Evolutionary conservation across 2,113 vertebrate genomes (phyloP).

Genomic region (Cisticola juncidis): DNA sequence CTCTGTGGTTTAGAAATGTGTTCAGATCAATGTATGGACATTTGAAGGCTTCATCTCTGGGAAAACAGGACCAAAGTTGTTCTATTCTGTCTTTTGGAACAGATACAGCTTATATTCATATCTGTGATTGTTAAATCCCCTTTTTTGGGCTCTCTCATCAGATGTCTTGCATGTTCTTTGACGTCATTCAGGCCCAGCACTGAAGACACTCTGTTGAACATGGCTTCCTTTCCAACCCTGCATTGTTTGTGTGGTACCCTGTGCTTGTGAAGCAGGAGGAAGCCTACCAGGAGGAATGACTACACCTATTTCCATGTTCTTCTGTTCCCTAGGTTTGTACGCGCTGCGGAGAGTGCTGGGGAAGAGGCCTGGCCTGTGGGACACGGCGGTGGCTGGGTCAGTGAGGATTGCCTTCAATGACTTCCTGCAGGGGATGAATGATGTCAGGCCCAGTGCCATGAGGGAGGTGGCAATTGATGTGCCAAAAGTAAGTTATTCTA

Average conservation of each 20-base stretch:
- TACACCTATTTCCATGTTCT: neutral
- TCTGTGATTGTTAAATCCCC: neutral
- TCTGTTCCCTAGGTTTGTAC: slow-evolving; percentile 78
- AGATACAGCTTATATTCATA: neutral
- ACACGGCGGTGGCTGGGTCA: slow-evolving; percentile 76
- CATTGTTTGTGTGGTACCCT: neutral
- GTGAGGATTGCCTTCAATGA: slow-evolving; percentile 85
- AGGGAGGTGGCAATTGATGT: slow-evolving; percentile 95
- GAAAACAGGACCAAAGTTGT: neutral
- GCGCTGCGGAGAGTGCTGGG: slow-evolving; percentile 81
- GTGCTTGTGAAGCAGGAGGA: neutral
- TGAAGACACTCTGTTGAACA: neutral
- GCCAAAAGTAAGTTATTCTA: slow-evolving; percentile 84
- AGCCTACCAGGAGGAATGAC: too few species aligned
- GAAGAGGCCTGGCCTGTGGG: slow-evolving; percentile 66
- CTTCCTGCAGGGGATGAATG: slow-evolving; percentile 88
- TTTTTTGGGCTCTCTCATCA: neutral
- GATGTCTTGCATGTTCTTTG: neutral
- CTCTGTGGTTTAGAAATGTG: neutral
- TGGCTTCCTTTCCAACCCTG: neutral
- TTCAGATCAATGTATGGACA: neutral
- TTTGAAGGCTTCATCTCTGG: neutral
- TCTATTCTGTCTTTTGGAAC: neutral
- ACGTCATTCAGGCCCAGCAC: neutral
- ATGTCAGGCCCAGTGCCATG: slow-evolving; percentile 96